Base-by-base conservation (phyloP, 1,140 invertebrate species). In the Camponotus pennsylvanicus region DNA sequence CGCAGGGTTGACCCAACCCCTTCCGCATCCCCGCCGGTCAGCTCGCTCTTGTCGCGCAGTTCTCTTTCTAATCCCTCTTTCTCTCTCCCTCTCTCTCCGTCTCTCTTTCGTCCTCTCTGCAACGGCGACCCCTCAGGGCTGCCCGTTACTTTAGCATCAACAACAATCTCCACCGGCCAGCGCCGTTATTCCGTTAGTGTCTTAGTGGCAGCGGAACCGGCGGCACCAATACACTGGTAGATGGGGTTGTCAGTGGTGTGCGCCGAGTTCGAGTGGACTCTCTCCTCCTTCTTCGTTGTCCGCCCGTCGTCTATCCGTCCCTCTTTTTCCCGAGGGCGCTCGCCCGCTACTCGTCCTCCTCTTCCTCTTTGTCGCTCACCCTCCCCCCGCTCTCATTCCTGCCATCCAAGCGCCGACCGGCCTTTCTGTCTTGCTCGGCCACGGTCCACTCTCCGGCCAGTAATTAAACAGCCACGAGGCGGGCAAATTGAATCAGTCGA, bases 401-500 rank as follows among this genome's bases (percentile, higher is more conserved):
- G 13, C 45, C 45, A 15, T 3, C 49, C 49, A 4, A 61, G 76
- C 87, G 9, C 49, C 78, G 45, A 77, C 18, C 77, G 63, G 45
- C 57, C 49, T 86, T 71, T 78, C 84, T 57, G 85, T 87, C 89
- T 77, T 82, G 63, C 85, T 85, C 86, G 88, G 80, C 87, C 88
- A 92, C 83, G 90, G 93, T 95, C 94, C 94, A 94, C 94, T 94
- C 94, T 94, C 88, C 93, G 92, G 90, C 91, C 93, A 93, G 94
- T 95, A 95, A 95, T 95, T 95, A 95, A 95, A 95, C 95, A 95
- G 94, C 94, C 93, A 95, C 93, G 94, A 94, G 92, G 92, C 90
- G 92, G 91, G 93, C 93, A 95, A 95, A 95, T 95, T 95, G 95
- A 95, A 95, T 95, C 94, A 94, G 94, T 95, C 93, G 89, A 94